phyloP scores from a whole-genome alignment of 2,797 vertebrate genomes.

The Hozukius guyotensis region DNA sequence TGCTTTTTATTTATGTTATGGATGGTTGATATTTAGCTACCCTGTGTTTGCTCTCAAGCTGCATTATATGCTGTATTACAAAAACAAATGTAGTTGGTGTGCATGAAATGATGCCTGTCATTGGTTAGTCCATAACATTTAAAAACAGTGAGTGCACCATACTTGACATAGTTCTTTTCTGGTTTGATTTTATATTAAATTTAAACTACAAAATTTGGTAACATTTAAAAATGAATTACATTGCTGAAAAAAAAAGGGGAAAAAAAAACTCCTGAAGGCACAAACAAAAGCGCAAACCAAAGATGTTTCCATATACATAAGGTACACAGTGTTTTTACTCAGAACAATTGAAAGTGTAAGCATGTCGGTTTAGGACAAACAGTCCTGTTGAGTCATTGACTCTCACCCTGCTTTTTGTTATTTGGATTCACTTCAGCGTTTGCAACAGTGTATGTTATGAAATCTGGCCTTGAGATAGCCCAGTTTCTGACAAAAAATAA shows the following conservation, averaged over 20 bases:
- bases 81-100: neutral
- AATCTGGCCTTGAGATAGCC: constrained; percentile 4
- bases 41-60: neutral
- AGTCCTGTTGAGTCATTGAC: constrained; percentile 39
- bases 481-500: constrained; percentile 19
- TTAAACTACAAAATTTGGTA: neutral
- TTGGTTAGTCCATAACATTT: neutral
- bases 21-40: neutral
- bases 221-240: neutral
- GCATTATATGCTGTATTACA: neutral
- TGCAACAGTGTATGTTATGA: constrained; percentile 4
- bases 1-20: neutral
- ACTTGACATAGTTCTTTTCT: neutral
- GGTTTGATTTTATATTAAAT: neutral
- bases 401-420: constrained; percentile 31
- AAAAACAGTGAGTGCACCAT: neutral
- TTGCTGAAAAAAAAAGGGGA: neutral
- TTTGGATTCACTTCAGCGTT: constrained; percentile 31
- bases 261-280: neutral
- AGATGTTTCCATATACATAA: constrained; percentile 19
- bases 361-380: constrained; percentile 44
- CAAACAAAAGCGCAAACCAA: constrained; percentile 1
- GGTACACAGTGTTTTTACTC: constrained; percentile 13
- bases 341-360: constrained; percentile 51
- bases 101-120: neutral